Evolutionary conservation across 2,113 vertebrate genomes (phyloP).

Genomic region (Perca schrenkii): DNA sequence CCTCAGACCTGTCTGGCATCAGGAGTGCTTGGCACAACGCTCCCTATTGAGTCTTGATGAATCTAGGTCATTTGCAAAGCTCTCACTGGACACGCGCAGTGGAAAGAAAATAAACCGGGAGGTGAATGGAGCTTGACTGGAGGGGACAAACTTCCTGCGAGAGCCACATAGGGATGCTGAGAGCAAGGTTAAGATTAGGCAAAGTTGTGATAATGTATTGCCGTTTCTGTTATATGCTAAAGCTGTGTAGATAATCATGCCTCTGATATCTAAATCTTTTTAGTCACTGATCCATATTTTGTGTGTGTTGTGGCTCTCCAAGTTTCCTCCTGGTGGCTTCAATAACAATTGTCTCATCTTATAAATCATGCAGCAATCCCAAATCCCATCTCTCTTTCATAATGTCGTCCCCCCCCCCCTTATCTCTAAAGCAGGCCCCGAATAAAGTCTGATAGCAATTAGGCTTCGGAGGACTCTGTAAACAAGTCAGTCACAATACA

Average conservation of each 20-base stretch:
- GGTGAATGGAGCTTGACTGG: slow-evolving; percentile 65
- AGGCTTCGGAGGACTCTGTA: slow-evolving; percentile 47
- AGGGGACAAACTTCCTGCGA: slow-evolving; percentile 73
- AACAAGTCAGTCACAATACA: slow-evolving; percentile 55
- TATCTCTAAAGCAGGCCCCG: slow-evolving; percentile 11
- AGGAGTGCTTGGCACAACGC: slow-evolving; percentile 61
- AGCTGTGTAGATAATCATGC: slow-evolving; percentile 9
- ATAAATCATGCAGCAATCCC: slow-evolving; percentile 58
- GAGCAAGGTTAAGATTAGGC: slow-evolving; percentile 54
- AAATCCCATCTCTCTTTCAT: slow-evolving; percentile 42
- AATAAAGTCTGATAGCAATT: slow-evolving; percentile 58
- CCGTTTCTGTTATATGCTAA: slow-evolving; percentile 15
- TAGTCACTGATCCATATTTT: slow-evolving; percentile 39
- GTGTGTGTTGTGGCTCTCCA: slow-evolving; percentile 34
- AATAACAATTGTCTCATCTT: slow-evolving; percentile 54
- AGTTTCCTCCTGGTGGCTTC: slow-evolving; percentile 47
- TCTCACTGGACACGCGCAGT: slow-evolving; percentile 59
- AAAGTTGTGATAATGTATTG: slow-evolving; percentile 48
- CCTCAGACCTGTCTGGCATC: slow-evolving; percentile 72
- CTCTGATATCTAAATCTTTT: slow-evolving; percentile 27
- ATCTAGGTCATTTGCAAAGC: slow-evolving; percentile 81
- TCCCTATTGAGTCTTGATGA: slow-evolving; percentile 77
- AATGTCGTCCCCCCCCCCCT: not conserved
- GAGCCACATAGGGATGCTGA: slow-evolving; percentile 57
- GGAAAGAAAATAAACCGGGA: slow-evolving; percentile 76